Base-by-base conservation (phyloP, 2,113 vertebrate species). In the Phocoena phocoena region DNA sequence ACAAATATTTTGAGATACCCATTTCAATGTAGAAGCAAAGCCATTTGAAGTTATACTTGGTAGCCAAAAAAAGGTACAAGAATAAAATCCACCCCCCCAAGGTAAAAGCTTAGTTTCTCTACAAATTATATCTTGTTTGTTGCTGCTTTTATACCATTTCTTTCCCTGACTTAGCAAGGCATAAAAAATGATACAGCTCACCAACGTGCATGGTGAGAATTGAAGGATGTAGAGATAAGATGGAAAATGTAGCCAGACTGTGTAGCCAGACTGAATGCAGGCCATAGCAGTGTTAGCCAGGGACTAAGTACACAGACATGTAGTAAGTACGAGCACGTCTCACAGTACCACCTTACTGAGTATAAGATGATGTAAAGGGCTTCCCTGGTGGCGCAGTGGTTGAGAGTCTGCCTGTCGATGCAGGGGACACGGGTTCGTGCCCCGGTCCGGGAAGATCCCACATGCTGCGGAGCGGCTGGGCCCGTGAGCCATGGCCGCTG, bases 21-120 rank as follows among this genome's bases (percentile, higher is more conserved):
- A 44, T 98, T 98, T 97, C 76, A 97, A 90, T 97, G 95, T 88
- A 96, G 50, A 98, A 96, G 93, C 90, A 96, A 97, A 97, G 58
- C 91, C 90, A 95, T 98, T 97, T 58, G 60, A 97, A 96, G 95
- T 98, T 96, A 97, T 31, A 96, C 53, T 67, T 93, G 23, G 94
- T 90, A 95, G 96, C 96, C 96, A 96, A 98, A 98, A 96, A 98
- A 97, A 86, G 88, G 33, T 60, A 92, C 83, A 71, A 80, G 83
- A 77, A 92, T 74, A 67, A 90, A 47, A 55, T 83, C 93, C 95
- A 71, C 96, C 63, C 86, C 96, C 97, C 81, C 1, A 93, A 74
- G 93, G 62, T 97, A 95, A 91, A 98, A 97, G 94, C 95, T 95
- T 98, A 97, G 90, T 98, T 93, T 97, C 85, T 93, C 76, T 95